A percentile compares a stretch with the other conserved stretches of the same genome.
These are phyloP conservation scores for Coregonus suidteri DNA, from an alignment of 2,797 vertebrate genomes.

Conservation along the genomic window DNA sequence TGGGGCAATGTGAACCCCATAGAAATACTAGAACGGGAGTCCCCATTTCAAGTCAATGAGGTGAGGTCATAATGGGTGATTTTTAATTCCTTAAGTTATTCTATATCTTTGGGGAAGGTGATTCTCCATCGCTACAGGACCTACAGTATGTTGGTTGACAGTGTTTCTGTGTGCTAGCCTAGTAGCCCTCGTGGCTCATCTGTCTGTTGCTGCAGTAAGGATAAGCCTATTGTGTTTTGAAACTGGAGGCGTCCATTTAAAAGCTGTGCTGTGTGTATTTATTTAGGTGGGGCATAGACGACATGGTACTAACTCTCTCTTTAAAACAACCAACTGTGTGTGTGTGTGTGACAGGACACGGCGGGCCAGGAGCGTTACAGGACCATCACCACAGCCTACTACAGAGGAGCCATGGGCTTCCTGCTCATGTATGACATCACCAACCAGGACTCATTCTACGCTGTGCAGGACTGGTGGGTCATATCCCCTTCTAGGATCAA, in stretches of 20 bases:
- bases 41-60: too few relatives aligned
- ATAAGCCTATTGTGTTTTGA: too few relatives aligned
- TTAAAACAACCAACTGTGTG: background rate
- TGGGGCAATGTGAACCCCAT: background rate
- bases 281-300: background rate
- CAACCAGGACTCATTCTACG: slow-evolving; percentile 86
- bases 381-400: slow-evolving; percentile 92
- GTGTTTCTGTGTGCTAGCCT: too few relatives aligned
- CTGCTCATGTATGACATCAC: slow-evolving; percentile 90
- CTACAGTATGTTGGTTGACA: too few relatives aligned
- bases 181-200: too few relatives aligned
- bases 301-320: background rate
- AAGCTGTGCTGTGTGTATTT: background rate
- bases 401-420: slow-evolving; percentile 93
- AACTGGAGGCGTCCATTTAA: too few relatives aligned
- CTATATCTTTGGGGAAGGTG: too few relatives aligned
- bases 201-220: too few relatives aligned
- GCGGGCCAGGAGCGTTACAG: slow-evolving; percentile 92
- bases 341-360: slow-evolving; percentile 79
- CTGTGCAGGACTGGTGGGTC: slow-evolving; percentile 90
- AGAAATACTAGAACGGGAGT: too few relatives aligned
- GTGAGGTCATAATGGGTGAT: background rate
- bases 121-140: too few relatives aligned
- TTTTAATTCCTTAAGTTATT: background rate
- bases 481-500: background rate